A percentile compares a stretch with the other conserved stretches of the same genome.
phyloP scores from a whole-genome alignment of 2,113 vertebrate genomes.

The Catharus fuscescens region DNA sequence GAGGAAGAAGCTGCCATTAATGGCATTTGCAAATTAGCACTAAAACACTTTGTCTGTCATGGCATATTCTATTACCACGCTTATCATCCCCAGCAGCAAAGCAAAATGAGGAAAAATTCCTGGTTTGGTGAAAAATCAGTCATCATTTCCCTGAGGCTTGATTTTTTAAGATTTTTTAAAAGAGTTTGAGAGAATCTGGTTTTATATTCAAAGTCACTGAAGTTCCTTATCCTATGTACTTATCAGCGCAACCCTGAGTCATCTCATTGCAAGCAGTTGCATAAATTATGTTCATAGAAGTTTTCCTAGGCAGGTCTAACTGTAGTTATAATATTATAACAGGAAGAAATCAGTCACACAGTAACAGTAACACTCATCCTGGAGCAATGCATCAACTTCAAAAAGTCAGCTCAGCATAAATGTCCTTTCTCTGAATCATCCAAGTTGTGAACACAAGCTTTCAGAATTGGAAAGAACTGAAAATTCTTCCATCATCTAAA shows the following conservation, averaged over 20 bases:
- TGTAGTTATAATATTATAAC: not conserved
- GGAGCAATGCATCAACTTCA: not conserved
- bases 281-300: not conserved
- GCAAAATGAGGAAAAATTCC: not conserved
- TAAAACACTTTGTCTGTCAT: not conserved
- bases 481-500: not conserved
- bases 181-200: not conserved
- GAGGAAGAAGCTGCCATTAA: not conserved
- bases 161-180: not conserved
- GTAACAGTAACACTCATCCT: not conserved
- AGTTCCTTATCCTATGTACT: not conserved
- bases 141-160: not conserved
- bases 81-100: not conserved
- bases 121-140: not conserved
- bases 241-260: not conserved
- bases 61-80: not conserved
- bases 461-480: not conserved
- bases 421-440: not conserved
- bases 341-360: not conserved
- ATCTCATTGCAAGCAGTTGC: not conserved
- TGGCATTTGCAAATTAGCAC: not conserved
- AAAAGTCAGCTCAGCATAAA: not conserved
- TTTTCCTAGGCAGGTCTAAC: not conserved
- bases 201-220: not conserved
- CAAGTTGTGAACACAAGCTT: not conserved